These are phyloP conservation scores for Drosophila prolongata DNA, from an alignment of 2,888 invertebrate genomes.

Conservation along the genomic window DNA sequence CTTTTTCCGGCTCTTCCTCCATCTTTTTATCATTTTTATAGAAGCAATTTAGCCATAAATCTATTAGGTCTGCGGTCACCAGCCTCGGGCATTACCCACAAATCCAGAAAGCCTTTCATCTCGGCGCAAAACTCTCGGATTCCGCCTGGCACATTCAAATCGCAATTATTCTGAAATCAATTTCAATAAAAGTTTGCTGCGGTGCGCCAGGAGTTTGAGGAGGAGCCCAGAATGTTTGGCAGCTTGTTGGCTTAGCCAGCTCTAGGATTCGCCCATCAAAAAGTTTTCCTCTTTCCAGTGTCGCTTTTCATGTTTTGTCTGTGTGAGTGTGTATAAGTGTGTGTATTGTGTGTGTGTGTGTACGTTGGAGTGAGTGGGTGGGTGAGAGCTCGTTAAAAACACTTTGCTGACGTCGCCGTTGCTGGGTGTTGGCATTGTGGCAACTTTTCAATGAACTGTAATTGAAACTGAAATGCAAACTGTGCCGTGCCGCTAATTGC, in stretches of 20 bases:
- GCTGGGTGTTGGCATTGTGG: constrained; percentile 66
- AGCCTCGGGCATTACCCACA: constrained; percentile 34
- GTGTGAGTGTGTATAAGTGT: constrained; percentile 3
- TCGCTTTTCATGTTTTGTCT: constrained; percentile 35
- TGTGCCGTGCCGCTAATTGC: constrained; percentile 72
- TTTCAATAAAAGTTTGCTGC: constrained; percentile 75
- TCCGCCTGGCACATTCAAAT: constrained; percentile 60
- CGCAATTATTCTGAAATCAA: constrained; percentile 79
- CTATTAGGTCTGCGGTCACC: constrained; percentile 54
- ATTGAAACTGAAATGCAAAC: constrained; percentile 75
- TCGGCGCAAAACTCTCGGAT: constrained; percentile 16
- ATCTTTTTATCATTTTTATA: constrained; percentile 47
- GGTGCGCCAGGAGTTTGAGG: constrained; percentile 13
- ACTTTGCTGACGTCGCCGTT: constrained; percentile 66
- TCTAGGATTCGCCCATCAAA: constrained; percentile 51
- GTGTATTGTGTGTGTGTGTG: background rate
- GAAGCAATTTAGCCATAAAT: constrained; percentile 62
- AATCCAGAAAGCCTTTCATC: constrained; percentile 35
- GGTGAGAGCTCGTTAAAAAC: constrained; percentile 72
- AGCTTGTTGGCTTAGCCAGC: constrained; percentile 72
- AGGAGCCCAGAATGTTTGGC: constrained; percentile 57
- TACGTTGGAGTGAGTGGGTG: constrained; percentile 22
- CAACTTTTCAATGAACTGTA: constrained; percentile 77
- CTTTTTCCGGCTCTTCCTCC: constrained; percentile 4
- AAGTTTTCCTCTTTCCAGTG: constrained; percentile 50